phyloP scores from a whole-genome alignment of 2,888 invertebrate species.

The Oxycera nigricornis region DNA sequence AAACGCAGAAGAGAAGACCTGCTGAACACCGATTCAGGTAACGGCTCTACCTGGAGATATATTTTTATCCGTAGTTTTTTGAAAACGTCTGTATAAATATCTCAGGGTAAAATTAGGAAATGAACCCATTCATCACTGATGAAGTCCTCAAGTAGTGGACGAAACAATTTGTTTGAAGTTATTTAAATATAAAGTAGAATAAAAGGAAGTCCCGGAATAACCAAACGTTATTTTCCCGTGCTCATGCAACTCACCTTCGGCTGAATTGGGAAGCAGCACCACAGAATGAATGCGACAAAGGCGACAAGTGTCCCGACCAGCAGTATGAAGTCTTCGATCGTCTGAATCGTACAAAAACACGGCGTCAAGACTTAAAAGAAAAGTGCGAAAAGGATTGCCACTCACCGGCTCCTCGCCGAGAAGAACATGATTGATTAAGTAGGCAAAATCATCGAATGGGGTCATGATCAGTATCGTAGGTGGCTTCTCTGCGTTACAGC shows the following conservation, averaged over 20 bases:
- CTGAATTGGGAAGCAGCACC: constrained; percentile 70
- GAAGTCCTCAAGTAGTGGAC: too few species aligned
- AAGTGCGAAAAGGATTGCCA: constrained; percentile 23
- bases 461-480: constrained; percentile 60
- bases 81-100: too few species aligned
- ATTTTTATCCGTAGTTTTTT: too few species aligned
- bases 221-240: too few species aligned
- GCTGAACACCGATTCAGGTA: too few species aligned
- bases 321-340: constrained; percentile 69
- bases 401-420: constrained; percentile 70
- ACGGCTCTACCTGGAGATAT: too few species aligned
- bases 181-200: too few species aligned
- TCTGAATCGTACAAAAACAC: constrained; percentile 57
- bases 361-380: not conserved
- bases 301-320: constrained; percentile 69
- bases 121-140: too few species aligned
- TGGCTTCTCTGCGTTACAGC: not conserved
- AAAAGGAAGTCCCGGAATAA: too few species aligned
- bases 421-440: constrained; percentile 67
- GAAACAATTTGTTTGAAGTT: too few species aligned
- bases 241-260: constrained; percentile 63
- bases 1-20: too few species aligned
- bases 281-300: constrained; percentile 69
- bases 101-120: too few species aligned
- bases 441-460: constrained; percentile 68